Evolutionary conservation across 2,113 vertebrate species (phyloP).

Genomic region (Poeciliopsis prolifica): DNA sequence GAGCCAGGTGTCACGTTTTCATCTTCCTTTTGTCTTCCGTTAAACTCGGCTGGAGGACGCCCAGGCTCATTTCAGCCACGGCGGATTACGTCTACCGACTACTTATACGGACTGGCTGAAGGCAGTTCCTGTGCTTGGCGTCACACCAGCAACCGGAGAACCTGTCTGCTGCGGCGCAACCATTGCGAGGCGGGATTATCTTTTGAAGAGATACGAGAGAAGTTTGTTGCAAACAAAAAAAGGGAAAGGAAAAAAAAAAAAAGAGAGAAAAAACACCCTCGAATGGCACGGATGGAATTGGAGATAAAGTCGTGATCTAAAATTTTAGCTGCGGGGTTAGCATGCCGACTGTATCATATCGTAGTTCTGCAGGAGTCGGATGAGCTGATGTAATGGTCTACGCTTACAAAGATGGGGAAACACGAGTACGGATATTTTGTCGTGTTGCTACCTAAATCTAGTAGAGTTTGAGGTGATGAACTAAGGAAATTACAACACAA

Average conservation of each 20-base stretch:
- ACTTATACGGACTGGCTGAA: constrained; percentile 58
- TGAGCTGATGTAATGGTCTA: neutral
- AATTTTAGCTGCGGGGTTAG: constrained; percentile 3
- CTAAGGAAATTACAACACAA: too few relatives aligned
- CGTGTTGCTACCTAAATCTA: neutral
- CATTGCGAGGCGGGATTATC: constrained; percentile 53
- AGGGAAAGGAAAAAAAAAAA: neutral
- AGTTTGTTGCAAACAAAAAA: constrained; percentile 34
- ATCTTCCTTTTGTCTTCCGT: constrained; percentile 51
- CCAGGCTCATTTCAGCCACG: constrained; percentile 40
- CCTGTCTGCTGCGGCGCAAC: constrained; percentile 46
- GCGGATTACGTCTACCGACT: constrained; percentile 42
- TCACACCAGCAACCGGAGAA: constrained; percentile 36
- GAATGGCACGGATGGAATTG: constrained; percentile 26
- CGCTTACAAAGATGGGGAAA: constrained; percentile 13
- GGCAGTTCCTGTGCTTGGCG: constrained; percentile 49
- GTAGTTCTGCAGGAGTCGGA: neutral
- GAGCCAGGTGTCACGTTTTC: constrained; percentile 51
- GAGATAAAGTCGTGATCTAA: constrained; percentile 13
- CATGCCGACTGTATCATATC: neutral
- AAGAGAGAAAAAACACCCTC: constrained; percentile 16
- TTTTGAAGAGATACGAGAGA: constrained; percentile 55
- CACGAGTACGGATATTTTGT: neutral
- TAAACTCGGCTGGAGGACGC: constrained; percentile 34
- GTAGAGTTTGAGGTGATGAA: neutral